Percentiles rank a stretch among this genome's conserved stretches.
These are phyloP conservation scores for Mamestra brassicae DNA, from an alignment of 2,888 invertebrate species.

Conservation along the genomic window DNA sequence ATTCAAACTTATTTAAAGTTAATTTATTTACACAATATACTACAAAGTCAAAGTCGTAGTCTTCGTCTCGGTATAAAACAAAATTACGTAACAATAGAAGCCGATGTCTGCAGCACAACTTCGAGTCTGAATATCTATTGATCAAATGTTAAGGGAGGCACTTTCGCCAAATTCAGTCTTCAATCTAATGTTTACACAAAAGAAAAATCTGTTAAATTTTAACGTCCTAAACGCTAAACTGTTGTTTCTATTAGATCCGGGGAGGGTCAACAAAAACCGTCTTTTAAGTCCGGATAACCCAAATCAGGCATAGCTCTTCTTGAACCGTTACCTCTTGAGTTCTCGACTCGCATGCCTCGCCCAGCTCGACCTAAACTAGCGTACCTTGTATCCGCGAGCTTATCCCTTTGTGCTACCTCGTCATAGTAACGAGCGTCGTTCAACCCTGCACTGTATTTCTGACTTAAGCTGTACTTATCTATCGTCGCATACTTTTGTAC, in stretches of 20 bases:
- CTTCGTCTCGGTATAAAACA: constrained; percentile 65
- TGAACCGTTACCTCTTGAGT: constrained; percentile 84
- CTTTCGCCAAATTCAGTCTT: constrained; percentile 89
- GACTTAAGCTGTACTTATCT: constrained; percentile 90
- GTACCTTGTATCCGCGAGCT: constrained; percentile 88
- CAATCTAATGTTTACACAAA: constrained; percentile 81
- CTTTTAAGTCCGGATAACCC: constrained; percentile 92
- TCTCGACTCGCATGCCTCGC: constrained; percentile 83
- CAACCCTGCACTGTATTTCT: constrained; percentile 89
- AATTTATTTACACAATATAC: constrained; percentile 72
- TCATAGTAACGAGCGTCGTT: constrained; percentile 90
- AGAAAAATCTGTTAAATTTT: constrained; percentile 69
- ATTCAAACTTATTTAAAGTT: constrained; percentile 56
- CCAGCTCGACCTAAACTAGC: constrained; percentile 88
- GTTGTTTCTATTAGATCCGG: constrained; percentile 88
- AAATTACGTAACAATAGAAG: constrained; percentile 61
- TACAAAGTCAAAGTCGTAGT: constrained; percentile 67
- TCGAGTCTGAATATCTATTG: constrained; percentile 67
- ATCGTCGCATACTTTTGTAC: constrained; percentile 90
- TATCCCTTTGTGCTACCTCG: constrained; percentile 89
- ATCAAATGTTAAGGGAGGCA: constrained; percentile 80
- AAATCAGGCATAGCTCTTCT: constrained; percentile 87
- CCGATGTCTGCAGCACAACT: constrained; percentile 59
- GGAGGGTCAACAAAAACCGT: constrained; percentile 94
- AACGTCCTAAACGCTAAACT: constrained; percentile 77